phyloP scores from a whole-genome alignment of 2,888 invertebrate genomes.

The Junonia oenone region DNA sequence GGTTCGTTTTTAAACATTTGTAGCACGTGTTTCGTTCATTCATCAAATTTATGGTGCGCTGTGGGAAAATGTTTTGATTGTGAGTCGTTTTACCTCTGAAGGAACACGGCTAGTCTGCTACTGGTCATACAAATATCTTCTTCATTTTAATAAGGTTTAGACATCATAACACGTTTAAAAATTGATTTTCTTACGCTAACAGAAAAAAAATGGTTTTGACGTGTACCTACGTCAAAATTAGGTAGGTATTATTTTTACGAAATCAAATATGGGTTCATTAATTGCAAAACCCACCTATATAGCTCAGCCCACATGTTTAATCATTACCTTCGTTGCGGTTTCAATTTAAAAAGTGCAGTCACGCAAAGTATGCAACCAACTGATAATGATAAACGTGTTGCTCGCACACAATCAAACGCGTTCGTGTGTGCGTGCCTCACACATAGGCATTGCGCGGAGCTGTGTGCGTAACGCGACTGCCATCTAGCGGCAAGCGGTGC shows the following conservation, averaged over 20 bases:
- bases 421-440: constrained; percentile 28
- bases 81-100: constrained; percentile 13
- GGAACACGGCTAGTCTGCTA: neutral
- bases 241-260: neutral
- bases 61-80: constrained; percentile 74
- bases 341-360: constrained; percentile 21
- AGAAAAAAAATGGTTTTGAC: neutral
- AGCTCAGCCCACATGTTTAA: neutral
- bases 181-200: no score
- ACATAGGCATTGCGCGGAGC: constrained; percentile 36
- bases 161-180: neutral
- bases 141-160: neutral
- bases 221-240: neutral
- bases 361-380: constrained; percentile 25
- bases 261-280: neutral
- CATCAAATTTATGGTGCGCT: constrained; percentile 77
- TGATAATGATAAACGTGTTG: constrained; percentile 32
- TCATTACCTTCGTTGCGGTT: neutral
- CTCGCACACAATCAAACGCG: constrained; percentile 11
- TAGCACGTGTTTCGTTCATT: constrained; percentile 79
- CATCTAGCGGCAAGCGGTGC: constrained; percentile 59
- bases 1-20: constrained; percentile 75
- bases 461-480: constrained; percentile 54
- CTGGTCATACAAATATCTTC: neutral
- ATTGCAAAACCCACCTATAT: neutral